Evolutionary conservation across 2,888 invertebrate genomes (phyloP).

Genomic region (Papilio elwesi): DNA sequence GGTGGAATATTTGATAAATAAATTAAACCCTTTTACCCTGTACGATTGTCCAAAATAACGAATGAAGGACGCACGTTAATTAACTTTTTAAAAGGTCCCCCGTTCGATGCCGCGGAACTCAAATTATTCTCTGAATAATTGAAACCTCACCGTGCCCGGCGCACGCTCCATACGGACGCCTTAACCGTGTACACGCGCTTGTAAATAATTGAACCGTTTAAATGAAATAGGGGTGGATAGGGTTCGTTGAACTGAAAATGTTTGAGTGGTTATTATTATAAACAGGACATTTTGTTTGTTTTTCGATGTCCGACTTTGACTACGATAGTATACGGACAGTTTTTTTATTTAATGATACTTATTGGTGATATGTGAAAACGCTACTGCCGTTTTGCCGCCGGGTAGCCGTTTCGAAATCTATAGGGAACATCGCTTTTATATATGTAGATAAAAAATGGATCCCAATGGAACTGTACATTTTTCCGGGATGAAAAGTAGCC

Average conservation of each 20-base stretch:
- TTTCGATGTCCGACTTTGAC: conserved; percentile 5
- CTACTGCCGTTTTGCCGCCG: too few species aligned
- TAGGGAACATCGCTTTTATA: too few species aligned
- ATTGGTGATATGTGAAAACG: neutral
- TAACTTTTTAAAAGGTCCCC: conserved; percentile 24
- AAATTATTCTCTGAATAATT: conserved; percentile 34
- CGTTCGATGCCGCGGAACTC: conserved; percentile 14
- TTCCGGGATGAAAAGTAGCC: too few species aligned
- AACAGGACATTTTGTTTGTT: neutral
- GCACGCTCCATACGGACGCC: conserved; percentile 1
- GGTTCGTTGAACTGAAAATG: conserved; percentile 10
- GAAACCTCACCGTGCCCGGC: neutral
- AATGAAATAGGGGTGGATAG: neutral
- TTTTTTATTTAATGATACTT: neutral
- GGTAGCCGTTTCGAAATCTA: too few species aligned
- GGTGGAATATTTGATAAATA: conserved; percentile 7
- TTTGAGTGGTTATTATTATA: neutral
- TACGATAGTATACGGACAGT: neutral
- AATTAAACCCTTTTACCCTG: conserved; percentile 19
- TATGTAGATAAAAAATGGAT: too few species aligned
- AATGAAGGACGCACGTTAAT: conserved; percentile 21
- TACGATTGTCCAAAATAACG: conserved; percentile 11
- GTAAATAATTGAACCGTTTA: conserved; percentile 30
- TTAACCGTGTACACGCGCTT: neutral
- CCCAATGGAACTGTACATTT: too few species aligned